Evolutionary conservation across 2,797 vertebrate genomes (phyloP), one percentile per base, ranked within the genome.

Genomic region (Jordanella pulchra): DNA sequence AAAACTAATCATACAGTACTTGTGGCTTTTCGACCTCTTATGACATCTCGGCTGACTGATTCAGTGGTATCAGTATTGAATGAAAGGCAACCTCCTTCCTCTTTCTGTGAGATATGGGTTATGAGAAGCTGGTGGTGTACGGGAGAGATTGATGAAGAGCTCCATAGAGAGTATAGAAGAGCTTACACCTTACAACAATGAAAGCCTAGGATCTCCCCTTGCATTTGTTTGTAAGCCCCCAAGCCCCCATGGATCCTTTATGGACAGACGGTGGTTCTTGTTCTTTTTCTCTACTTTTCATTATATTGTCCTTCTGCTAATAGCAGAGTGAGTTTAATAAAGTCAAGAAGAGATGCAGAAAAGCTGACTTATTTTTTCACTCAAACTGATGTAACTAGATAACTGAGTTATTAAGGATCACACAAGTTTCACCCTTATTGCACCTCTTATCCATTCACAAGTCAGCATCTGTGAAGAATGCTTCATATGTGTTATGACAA

Each of bases 91-190:
- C 86, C 87, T 79, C 76, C 81, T 88, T 86, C 91, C 84, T 83
- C 76, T 80, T 39, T 15, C 86, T 86, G 86, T 90, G 88, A 89
- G 93, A 94, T 94, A 89, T 94, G 94, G 94, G 95, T 95, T 93
- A 94, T 87, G 84, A 79, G 86, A 92, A 87, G 87, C 91, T 93
- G 94, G 93, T 90, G 73, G 89, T 86, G 91, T 93, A 94, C 84
- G 67, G 80, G 77, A 54, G 92, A 94, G 94, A 95, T 94, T 95
- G 93, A 95, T 95, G 94, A 95, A 91, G 92, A 91, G 92, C 86
- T 90, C 89, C 85, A 83, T 89, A 89, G 93, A 92, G 87, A 92
- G 90, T 69, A 84, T 80, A 67, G 78, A 86, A 82, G 88, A 72
- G 68, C 86, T 84, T 90, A 60, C 55, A 85, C 86, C 84, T 88